These are phyloP conservation scores for Ceyx margarethae DNA, from an alignment of 2,113 vertebrate genomes.

Conservation along the genomic window DNA sequence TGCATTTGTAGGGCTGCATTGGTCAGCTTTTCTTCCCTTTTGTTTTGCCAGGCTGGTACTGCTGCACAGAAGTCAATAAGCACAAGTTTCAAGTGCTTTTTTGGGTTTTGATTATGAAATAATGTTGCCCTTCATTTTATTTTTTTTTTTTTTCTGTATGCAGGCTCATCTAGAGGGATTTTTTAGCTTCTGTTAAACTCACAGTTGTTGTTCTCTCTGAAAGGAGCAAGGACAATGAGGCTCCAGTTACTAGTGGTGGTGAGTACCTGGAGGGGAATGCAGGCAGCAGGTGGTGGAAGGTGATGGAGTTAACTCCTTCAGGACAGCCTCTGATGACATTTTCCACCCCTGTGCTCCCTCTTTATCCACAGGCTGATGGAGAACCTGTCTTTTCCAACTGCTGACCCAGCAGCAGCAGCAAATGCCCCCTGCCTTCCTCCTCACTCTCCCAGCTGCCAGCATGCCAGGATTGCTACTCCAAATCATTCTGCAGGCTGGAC, in stretches of 20 bases:
- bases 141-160: neutral
- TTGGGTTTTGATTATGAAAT: neutral
- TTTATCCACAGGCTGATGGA: neutral
- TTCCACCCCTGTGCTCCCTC: neutral
- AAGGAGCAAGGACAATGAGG: fast-evolving
- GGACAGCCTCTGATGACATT: neutral
- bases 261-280: neutral
- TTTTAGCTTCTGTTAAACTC: neutral
- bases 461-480: neutral
- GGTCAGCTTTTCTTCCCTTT: neutral
- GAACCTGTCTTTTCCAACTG: neutral
- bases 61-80: neutral
- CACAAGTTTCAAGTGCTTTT: neutral
- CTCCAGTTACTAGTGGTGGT: neutral
- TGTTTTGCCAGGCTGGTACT: neutral
- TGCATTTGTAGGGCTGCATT: neutral
- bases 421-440: neutral
- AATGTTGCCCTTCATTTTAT: neutral
- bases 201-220: neutral
- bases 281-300: neutral
- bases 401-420: neutral
- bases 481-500: neutral
- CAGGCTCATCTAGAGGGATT: neutral
- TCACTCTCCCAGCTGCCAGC: neutral
- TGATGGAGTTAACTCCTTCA: neutral